A percentile compares a stretch with the other conserved stretches of the same genome.
Conservation (phyloP, 2,113 vertebrate species). For the Indicator indicator region DNA sequence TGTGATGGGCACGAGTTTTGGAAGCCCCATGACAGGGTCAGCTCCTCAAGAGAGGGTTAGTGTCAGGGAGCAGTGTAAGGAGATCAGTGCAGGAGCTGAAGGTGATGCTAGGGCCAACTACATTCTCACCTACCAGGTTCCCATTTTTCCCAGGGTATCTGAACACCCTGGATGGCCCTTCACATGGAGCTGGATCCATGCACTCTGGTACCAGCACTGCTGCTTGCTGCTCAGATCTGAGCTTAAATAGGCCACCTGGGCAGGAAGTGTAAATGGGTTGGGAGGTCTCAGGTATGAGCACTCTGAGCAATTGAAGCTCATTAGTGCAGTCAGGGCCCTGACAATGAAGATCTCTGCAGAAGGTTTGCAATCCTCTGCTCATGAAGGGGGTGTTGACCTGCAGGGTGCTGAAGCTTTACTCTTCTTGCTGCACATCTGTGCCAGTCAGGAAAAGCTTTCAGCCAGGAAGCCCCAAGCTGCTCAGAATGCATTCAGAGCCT, state of each 20-base stretch:
- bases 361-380: not conserved
- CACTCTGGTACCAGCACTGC: accelerated
- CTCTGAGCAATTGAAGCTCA: not conserved
- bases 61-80: not conserved
- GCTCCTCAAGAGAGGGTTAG: not conserved
- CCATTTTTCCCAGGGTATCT: not conserved
- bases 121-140: not conserved
- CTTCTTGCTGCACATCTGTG: not conserved
- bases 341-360: not conserved
- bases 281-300: not conserved
- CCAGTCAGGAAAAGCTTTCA: not conserved
- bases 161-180: not conserved
- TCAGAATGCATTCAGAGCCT: not conserved
- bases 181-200: accelerated
- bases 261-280: accelerated
- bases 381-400: not conserved
- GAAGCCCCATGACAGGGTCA: not conserved
- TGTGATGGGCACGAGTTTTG: not conserved
- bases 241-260: not conserved
- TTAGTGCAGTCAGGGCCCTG: not conserved
- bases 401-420: not conserved
- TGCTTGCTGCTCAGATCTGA: not conserved
- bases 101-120: not conserved
- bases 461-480: not conserved
- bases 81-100: not conserved